Conservation (phyloP, 1,140 invertebrate species). For the Pogonus chalceus region DNA sequence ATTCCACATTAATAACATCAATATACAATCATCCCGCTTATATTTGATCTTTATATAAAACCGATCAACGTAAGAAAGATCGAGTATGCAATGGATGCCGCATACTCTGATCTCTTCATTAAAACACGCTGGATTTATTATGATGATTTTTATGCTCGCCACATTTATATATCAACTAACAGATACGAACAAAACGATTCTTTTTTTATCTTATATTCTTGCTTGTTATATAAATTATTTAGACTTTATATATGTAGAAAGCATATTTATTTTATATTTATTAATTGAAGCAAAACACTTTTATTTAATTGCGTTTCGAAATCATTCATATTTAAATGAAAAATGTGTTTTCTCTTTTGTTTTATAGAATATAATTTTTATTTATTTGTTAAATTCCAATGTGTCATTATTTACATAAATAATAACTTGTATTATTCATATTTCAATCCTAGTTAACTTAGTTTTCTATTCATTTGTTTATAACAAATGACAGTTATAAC, state of each 20-base stretch:
- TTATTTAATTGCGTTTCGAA: not conserved
- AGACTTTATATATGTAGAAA: not conserved
- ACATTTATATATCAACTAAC: not conserved
- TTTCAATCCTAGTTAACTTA: no score
- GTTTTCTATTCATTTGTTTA: no score
- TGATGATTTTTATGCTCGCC: constrained; percentile 1
- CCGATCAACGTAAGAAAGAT: not conserved
- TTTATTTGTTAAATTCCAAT: no score
- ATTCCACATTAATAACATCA: not conserved
- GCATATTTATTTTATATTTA: not conserved
- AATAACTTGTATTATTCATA: no score
- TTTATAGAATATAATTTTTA: no score
- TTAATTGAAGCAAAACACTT: not conserved
- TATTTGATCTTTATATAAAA: no score
- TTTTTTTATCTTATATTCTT: not conserved
- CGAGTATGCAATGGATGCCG: not conserved
- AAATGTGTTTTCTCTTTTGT: no score
- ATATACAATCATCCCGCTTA: not conserved
- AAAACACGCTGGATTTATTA: not conserved
- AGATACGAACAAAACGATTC: not conserved
- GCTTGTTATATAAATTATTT: not conserved
- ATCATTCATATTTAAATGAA: no score
- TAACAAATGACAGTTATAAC: no score
- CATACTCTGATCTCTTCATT: constrained; percentile 1
- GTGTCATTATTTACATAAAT: no score